Base-by-base conservation (phyloP, 2,888 invertebrate species). In the Orthonevra nobilis region DNA sequence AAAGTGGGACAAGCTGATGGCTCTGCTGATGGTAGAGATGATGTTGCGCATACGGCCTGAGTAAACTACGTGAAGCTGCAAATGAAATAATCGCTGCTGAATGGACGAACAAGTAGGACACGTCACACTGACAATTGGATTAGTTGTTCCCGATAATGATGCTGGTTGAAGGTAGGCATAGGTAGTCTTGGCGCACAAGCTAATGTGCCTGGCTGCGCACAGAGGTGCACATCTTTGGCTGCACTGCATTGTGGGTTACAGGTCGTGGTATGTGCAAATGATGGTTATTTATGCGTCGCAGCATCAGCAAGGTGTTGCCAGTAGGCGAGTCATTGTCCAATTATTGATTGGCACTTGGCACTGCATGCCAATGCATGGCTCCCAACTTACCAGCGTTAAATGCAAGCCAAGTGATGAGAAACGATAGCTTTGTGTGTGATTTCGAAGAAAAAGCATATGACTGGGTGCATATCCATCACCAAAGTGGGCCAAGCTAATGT, bases 101-200 rank as follows among this genome's bases (percentile, higher is more conserved):
- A 68, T 56, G 54, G 61, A 36, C 17, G 61, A 73, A 79, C 79
- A 79, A 79, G 73, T 79, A 79, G 79, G 79, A 79, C 79, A 79
- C 79, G 79, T 79, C 79, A 73, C 79, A 68, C 73, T 79, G 79
- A 73, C 79, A 79, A 79, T 79, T 79, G 79, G 79, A 79, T 79
- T 79, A 79, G 79, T 73, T 79, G 79, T 68, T 79, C 73, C 34
- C 60, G 73, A 60, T 64, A 66, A 77, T 72, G 72, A 19, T 58
- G 58, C 32, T 44, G 38, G 54, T 54, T 40, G 72, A 52, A 30
- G 56, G 42, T 3, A 32, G 30, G 15, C n/a, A n/a, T 38, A 46
- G 20, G 44, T 7, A 52, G 23, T 9, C 10, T 42, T n/a, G 20
- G 12, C 14, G 20, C 9, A 14, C 10, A 50, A 20, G 12, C 17